These are phyloP conservation scores for Myathropa florea DNA, from an alignment of 2,888 invertebrate species.

Conservation along the genomic window DNA sequence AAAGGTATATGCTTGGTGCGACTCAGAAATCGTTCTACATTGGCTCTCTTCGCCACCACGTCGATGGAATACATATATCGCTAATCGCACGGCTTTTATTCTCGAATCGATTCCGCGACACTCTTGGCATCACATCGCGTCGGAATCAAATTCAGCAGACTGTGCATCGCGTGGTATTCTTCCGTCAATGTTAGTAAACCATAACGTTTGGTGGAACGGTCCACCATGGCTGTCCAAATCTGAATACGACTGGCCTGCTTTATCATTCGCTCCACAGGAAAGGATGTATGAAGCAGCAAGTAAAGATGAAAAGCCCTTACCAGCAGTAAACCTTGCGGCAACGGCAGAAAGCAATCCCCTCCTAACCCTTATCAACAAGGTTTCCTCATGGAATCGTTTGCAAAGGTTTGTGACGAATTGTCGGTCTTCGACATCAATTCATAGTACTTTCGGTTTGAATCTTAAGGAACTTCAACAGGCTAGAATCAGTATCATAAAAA, in stretches of 20 bases:
- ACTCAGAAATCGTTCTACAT: conserved; percentile 74
- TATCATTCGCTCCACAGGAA: not conserved
- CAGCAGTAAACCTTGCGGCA: not conserved
- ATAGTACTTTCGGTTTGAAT: not conserved
- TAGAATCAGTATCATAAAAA: not conserved
- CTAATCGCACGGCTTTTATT: conserved; percentile 52
- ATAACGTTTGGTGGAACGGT: conserved; percentile 13
- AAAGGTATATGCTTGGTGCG: conserved; percentile 64
- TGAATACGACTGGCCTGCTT: not conserved
- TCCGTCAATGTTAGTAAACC: conserved; percentile 22
- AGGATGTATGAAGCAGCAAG: not conserved
- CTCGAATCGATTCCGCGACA: conserved; percentile 28
- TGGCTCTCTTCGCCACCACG: conserved; percentile 72
- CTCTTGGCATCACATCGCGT: conserved; percentile 62
- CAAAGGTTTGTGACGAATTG: not conserved
- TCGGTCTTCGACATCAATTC: not conserved
- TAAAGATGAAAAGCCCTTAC: not conserved
- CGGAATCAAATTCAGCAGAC: conserved; percentile 64
- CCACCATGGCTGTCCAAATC: not conserved
- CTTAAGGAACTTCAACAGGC: not conserved
- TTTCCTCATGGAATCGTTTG: conserved; percentile 7
- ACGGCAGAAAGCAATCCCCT: not conserved
- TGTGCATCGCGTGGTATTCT: conserved; percentile 65
- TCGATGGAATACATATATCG: conserved; percentile 52
- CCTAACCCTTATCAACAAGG: not conserved